phyloP scores from a whole-genome alignment of 1,140 invertebrate genomes.

The Vanessa atalanta region DNA sequence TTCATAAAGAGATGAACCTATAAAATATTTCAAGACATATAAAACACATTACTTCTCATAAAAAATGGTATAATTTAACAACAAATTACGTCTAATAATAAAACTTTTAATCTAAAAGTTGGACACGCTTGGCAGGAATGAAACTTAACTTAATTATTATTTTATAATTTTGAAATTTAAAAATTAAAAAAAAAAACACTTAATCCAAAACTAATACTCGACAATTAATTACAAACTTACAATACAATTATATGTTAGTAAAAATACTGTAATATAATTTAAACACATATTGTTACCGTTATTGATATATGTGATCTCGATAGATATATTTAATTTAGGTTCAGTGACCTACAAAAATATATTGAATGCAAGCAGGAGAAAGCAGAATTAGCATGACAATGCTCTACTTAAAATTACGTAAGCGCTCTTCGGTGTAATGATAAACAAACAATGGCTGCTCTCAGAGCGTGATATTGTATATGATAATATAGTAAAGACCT shows the following conservation, averaged over 20 bases:
- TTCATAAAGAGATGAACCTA: no score
- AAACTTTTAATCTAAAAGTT: not conserved
- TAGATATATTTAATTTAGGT: constrained; percentile 10
- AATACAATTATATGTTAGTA: no score
- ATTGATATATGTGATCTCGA: no score
- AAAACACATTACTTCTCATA: no score
- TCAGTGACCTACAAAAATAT: constrained; percentile 28
- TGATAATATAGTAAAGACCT: not conserved
- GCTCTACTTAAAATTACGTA: constrained; percentile 33
- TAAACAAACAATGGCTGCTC: constrained; percentile 22
- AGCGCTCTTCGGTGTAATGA: constrained; percentile 27
- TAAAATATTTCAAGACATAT: no score
- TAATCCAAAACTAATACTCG: no score
- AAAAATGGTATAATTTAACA: no score
- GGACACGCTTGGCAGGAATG: not conserved
- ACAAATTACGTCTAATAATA: no score
- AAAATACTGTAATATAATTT: no score
- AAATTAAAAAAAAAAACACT: not conserved
- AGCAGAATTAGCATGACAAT: constrained; percentile 45
- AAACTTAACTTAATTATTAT: not conserved
- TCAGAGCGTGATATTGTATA: constrained; percentile 10
- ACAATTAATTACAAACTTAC: no score
- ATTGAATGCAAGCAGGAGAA: constrained; percentile 33
- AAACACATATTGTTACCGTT: no score
- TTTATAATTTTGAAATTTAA: not conserved